Percentiles rank a stretch among this genome's conserved stretches.
These are phyloP conservation scores for Subacronicta megacephala DNA, from an alignment of 2,888 invertebrate species.

Conservation along the genomic window DNA sequence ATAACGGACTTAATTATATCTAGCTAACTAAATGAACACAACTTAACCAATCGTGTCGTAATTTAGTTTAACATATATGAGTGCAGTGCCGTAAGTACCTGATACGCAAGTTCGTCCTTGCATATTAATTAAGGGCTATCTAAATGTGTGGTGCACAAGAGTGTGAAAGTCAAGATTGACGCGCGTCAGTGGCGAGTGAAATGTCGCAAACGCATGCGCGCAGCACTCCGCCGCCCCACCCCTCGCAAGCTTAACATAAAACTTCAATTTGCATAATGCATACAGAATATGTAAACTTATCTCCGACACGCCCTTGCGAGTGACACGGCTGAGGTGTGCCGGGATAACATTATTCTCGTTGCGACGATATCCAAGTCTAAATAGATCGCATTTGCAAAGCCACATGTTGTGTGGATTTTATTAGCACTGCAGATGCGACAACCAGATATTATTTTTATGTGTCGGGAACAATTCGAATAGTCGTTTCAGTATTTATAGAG, in stretches of 20 bases:
- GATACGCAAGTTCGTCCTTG: slow-evolving; percentile 48
- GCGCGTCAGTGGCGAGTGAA: slow-evolving; percentile 72
- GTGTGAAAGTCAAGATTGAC: slow-evolving; percentile 67
- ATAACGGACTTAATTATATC: too few species aligned
- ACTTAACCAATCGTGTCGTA: slow-evolving; percentile 23
- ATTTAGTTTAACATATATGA: slow-evolving; percentile 38
- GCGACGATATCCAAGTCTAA: slow-evolving; percentile 84
- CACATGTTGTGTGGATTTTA: slow-evolving; percentile 73
- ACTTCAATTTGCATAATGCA: slow-evolving; percentile 89
- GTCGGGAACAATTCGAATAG: slow-evolving; percentile 49
- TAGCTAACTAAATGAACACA: background rate
- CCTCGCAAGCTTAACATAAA: slow-evolving; percentile 83
- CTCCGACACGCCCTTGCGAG: slow-evolving; percentile 86
- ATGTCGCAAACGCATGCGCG: slow-evolving; percentile 65
- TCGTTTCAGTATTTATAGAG: slow-evolving; percentile 58
- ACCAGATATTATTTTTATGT: slow-evolving; percentile 65
- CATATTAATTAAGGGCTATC: slow-evolving; percentile 57
- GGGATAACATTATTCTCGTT: slow-evolving; percentile 86
- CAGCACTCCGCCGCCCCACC: slow-evolving; percentile 55
- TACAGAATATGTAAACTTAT: slow-evolving; percentile 88
- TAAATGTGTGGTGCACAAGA: slow-evolving; percentile 54
- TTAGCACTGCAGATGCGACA: slow-evolving; percentile 63
- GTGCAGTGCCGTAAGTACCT: slow-evolving; percentile 38
- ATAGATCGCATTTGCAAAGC: slow-evolving; percentile 84
- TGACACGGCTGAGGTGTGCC: slow-evolving; percentile 86